These are phyloP conservation scores for Andrena hattorfiana DNA, from an alignment of 2,888 invertebrate genomes.

Conservation along the genomic window DNA sequence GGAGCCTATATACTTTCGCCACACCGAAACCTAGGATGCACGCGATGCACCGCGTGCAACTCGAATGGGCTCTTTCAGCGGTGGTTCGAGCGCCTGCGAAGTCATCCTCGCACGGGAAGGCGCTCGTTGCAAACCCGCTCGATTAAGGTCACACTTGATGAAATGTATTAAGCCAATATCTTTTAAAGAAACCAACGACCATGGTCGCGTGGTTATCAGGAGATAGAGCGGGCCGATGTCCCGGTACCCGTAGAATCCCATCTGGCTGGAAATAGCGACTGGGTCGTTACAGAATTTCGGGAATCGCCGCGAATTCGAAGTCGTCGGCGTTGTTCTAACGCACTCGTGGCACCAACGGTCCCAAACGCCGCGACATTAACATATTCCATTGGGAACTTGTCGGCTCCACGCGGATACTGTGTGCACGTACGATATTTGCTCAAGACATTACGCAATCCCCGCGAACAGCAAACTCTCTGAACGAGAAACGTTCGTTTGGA, in stretches of 20 bases:
- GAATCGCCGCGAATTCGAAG: background rate
- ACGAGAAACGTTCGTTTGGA: slow-evolving; percentile 9
- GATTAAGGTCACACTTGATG: slow-evolving; percentile 61
- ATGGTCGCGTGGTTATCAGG: slow-evolving; percentile 27
- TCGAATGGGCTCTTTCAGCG: slow-evolving; percentile 42
- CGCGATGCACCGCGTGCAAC: background rate
- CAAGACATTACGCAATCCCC: slow-evolving; percentile 33
- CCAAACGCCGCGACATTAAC: background rate
- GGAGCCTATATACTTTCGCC: background rate
- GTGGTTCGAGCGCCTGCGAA: slow-evolving; percentile 10
- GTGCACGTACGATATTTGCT: slow-evolving; percentile 1
- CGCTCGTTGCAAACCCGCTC: slow-evolving; percentile 54
- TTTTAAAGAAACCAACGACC: slow-evolving; percentile 47
- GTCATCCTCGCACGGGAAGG: slow-evolving; percentile 43
- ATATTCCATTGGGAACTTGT: background rate
- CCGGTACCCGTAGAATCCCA: background rate
- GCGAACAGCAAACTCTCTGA: slow-evolving; percentile 38
- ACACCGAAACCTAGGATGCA: background rate
- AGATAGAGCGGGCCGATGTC: background rate
- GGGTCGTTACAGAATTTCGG: slow-evolving; percentile 21
- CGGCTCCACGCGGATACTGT: background rate
- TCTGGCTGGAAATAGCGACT: slow-evolving; percentile 23
- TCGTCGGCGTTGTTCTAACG: background rate
- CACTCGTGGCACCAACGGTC: too few relatives aligned
- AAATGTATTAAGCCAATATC: slow-evolving; percentile 63